phyloP scores from a whole-genome alignment of 2,888 invertebrate genomes.

The Balanococcus diminutus region DNA sequence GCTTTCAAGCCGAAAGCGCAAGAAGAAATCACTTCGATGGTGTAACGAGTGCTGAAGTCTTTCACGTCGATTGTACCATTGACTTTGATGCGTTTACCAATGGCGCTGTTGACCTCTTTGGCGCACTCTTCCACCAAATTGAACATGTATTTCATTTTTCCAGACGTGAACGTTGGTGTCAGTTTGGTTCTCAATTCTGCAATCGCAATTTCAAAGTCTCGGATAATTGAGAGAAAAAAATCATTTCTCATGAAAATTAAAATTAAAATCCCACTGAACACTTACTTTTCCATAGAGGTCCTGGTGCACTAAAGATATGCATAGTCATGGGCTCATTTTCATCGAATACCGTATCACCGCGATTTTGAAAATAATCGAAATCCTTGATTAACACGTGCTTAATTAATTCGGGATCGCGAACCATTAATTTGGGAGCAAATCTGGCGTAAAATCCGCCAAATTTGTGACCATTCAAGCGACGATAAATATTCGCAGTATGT shows the following conservation, averaged over 20 bases:
- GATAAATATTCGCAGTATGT: not conserved
- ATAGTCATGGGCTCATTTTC: slow-evolving; percentile 25
- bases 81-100: not conserved
- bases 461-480: not conserved
- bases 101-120: slow-evolving; percentile 59
- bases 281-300: slow-evolving; percentile 39
- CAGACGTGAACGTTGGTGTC: slow-evolving; percentile 66
- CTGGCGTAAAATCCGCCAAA: slow-evolving; percentile 23
- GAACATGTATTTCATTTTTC: slow-evolving; percentile 66
- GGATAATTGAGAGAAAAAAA: not conserved
- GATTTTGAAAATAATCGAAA: slow-evolving; percentile 44
- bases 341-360: slow-evolving; percentile 6
- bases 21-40: slow-evolving; percentile 64
- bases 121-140: slow-evolving; percentile 63
- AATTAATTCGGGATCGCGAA: slow-evolving; percentile 42
- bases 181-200: slow-evolving; percentile 63
- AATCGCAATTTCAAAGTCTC: not conserved
- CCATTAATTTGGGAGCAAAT: slow-evolving; percentile 5
- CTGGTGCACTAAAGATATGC: slow-evolving; percentile 44
- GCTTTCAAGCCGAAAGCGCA: slow-evolving; percentile 64
- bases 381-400: slow-evolving; percentile 40
- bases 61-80: slow-evolving; percentile 60
- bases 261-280: not conserved
- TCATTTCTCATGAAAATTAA: not conserved
- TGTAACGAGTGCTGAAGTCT: slow-evolving; percentile 62